Evolutionary conservation across 2,113 vertebrate species (phyloP).

Genomic region (Phoenicopterus ruber): DNA sequence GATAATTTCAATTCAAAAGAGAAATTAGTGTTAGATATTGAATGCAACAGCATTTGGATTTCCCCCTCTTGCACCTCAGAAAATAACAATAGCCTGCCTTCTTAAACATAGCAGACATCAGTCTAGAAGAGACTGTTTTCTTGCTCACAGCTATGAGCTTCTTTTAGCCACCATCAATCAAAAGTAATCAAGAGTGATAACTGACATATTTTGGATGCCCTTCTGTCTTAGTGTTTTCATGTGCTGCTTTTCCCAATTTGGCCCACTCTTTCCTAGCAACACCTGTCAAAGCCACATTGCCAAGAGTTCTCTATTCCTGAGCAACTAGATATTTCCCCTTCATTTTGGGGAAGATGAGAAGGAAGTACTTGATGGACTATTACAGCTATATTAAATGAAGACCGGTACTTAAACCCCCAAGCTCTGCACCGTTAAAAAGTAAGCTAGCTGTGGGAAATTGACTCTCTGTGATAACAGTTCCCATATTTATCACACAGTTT

Average conservation of each 20-base stretch:
- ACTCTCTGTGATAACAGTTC: neutral
- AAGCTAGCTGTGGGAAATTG: neutral
- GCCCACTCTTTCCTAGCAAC: neutral
- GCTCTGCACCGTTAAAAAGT: neutral
- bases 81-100: neutral
- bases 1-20: neutral
- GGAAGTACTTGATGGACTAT: neutral
- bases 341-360: neutral
- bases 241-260: neutral
- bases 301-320: neutral
- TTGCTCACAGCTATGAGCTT: neutral
- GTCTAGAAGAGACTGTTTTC: neutral
- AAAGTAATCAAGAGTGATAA: neutral
- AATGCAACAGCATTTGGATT: neutral
- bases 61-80: neutral
- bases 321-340: neutral
- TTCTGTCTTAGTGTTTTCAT: neutral
- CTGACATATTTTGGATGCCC: neutral
- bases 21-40: neutral
- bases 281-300: neutral
- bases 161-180: neutral
- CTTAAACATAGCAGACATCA: neutral
- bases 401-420: accelerated
- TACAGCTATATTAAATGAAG: neutral
- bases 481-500: neutral